Evolutionary conservation across 2,113 vertebrate genomes (phyloP).

Genomic region (Fregata magnificens): DNA sequence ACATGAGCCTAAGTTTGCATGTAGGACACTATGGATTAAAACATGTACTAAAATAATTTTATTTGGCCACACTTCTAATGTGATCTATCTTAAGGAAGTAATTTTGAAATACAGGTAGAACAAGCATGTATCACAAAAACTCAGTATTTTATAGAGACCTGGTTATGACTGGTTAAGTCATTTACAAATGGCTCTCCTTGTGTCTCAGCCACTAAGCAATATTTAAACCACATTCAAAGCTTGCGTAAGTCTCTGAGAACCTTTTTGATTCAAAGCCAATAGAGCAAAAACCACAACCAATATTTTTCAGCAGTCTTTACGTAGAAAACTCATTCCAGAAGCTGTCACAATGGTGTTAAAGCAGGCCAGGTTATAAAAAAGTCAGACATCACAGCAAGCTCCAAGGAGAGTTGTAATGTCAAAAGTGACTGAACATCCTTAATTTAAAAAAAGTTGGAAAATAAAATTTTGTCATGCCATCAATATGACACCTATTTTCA

Average conservation of each 20-base stretch:
- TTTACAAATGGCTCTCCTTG: fast-evolving
- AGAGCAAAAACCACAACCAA: neutral
- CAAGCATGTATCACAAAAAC: neutral
- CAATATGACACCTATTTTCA: neutral
- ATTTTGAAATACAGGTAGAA: neutral
- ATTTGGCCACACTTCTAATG: neutral
- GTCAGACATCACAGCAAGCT: neutral
- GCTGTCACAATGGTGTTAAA: neutral
- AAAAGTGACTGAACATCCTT: neutral
- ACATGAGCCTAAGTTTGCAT: neutral
- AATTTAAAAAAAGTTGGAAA: neutral
- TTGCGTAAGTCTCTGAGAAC: neutral
- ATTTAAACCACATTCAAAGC: neutral
- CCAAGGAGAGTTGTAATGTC: neutral
- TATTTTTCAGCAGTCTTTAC: neutral
- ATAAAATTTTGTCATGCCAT: neutral
- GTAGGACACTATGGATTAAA: neutral
- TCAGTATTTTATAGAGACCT: neutral
- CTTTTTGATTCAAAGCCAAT: neutral
- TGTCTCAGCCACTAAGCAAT: neutral
- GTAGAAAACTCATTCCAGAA: neutral
- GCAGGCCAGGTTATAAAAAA: neutral
- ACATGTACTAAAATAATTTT: neutral
- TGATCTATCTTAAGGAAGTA: neutral
- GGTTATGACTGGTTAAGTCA: neutral